Conservation (phyloP, 2,888 invertebrate genomes). For the Clostera curtula region DNA sequence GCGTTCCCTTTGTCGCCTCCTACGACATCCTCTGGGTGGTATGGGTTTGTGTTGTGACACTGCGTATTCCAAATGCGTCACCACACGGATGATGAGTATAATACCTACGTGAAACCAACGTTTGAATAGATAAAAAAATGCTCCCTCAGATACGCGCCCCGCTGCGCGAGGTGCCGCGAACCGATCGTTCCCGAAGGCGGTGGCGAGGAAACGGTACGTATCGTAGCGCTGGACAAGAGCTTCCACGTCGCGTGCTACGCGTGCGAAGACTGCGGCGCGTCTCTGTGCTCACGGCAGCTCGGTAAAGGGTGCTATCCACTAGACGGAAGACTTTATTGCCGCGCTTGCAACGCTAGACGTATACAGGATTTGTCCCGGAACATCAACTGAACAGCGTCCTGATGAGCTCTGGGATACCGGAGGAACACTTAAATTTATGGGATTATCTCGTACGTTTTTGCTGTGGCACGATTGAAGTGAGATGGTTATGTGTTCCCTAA, state of each 20-base stretch:
- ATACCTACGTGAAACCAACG: too few relatives aligned
- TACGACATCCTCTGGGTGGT: too few relatives aligned
- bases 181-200: constrained; percentile 98
- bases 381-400: constrained; percentile 43
- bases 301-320: constrained; percentile 97
- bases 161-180: constrained; percentile 95
- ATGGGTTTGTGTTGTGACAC: too few relatives aligned
- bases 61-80: too few relatives aligned
- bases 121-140: too few relatives aligned
- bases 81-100: too few relatives aligned
- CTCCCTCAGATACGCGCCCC: constrained; percentile 90
- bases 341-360: constrained; percentile 94
- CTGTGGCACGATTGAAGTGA: too few relatives aligned
- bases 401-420: too few relatives aligned
- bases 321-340: constrained; percentile 96
- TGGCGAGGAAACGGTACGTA: constrained; percentile 96
- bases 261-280: constrained; percentile 94
- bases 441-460: too few relatives aligned
- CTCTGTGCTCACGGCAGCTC: constrained; percentile 93
- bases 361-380: constrained; percentile 90
- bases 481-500: too few relatives aligned
- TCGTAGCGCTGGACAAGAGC: constrained; percentile 97
- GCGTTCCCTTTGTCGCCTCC: too few relatives aligned
- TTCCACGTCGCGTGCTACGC: constrained; percentile 97
- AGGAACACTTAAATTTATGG: too few relatives aligned